Evolutionary conservation across 2,797 vertebrate species (phyloP).

Genomic region (Silurus aristotelis): DNA sequence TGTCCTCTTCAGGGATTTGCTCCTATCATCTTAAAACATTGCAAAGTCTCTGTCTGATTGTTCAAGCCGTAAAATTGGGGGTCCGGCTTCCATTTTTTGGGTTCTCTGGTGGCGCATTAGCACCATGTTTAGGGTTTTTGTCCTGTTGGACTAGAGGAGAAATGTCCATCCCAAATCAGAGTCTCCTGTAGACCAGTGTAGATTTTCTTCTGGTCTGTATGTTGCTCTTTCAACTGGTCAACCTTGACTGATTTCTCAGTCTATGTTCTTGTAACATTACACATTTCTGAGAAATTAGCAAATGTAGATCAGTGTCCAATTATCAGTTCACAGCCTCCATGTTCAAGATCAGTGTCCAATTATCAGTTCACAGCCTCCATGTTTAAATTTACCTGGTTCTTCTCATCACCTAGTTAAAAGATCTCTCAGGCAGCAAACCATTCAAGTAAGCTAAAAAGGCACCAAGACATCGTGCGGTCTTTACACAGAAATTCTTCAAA

Average conservation of each 20-base stretch:
- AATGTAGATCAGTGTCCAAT: not conserved
- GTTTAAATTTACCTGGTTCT: conserved; percentile 8
- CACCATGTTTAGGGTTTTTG: not conserved
- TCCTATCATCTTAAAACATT: not conserved
- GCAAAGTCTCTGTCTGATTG: not conserved
- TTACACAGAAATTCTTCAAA: conserved; percentile 2
- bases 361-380: no score
- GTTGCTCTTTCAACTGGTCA: not conserved
- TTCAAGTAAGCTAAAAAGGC: conserved; percentile 1
- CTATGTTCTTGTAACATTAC: not conserved
- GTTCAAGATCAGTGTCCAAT: not conserved
- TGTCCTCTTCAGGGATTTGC: not conserved
- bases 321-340: no score
- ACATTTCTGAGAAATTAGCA: not conserved
- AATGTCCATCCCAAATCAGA: not conserved
- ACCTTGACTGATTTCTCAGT: not conserved
- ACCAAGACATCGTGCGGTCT: not conserved
- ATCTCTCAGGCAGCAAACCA: conserved; percentile 7
- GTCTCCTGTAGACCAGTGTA: not conserved
- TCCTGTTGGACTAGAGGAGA: not conserved
- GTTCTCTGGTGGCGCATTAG: not conserved
- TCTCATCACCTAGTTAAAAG: conserved; percentile 16
- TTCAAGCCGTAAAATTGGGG: not conserved
- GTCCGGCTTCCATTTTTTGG: no score
- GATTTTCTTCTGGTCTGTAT: not conserved